Evolutionary conservation across 2,888 invertebrate species (phyloP).

Genomic region (Ophion costatus): DNA sequence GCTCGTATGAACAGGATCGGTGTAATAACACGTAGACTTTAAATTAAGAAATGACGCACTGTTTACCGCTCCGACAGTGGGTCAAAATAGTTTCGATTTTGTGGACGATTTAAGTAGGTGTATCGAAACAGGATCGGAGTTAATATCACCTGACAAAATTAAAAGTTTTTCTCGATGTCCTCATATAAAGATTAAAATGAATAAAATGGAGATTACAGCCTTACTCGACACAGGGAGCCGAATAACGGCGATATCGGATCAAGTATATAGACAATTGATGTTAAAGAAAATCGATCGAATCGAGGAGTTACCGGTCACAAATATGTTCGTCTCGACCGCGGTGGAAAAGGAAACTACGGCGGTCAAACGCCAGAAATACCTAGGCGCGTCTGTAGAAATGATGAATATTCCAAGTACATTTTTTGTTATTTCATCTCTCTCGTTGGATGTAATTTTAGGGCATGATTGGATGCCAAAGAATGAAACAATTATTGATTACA

Average conservation of each 20-base stretch:
- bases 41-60: background rate
- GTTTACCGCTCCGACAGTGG: slow-evolving; percentile 6
- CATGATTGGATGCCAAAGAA: slow-evolving; percentile 7
- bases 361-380: background rate
- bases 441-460: background rate
- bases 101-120: slow-evolving; percentile 22
- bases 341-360: background rate
- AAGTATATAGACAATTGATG: background rate
- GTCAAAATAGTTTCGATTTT: slow-evolving; percentile 33
- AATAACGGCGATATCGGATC: slow-evolving; percentile 44
- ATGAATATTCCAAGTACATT: background rate
- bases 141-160: background rate
- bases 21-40: background rate
- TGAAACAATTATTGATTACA: background rate
- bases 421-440: slow-evolving; percentile 1
- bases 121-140: slow-evolving; percentile 3
- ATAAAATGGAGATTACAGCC: background rate
- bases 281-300: background rate
- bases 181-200: background rate
- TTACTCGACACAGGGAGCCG: slow-evolving; percentile 47
- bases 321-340: background rate
- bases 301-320: background rate
- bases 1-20: background rate
- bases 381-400: background rate
- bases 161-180: background rate